Conservation (phyloP, 1,140 invertebrate species). For the Brachionus angularis region DNA sequence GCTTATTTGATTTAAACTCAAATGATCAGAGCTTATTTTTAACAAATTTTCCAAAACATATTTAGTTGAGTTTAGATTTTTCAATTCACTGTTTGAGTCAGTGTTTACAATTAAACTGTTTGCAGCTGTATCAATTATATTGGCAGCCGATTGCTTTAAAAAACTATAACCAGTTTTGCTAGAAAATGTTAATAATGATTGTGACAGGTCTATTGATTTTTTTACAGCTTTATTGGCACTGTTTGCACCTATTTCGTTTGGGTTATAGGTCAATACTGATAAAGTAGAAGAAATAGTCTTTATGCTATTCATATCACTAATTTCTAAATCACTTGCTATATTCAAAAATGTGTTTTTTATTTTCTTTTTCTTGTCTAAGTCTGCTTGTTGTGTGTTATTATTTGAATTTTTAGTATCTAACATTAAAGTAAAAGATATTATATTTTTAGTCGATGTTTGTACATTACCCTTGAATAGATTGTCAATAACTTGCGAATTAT, state of each 20-base stretch:
- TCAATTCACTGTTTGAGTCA: neutral
- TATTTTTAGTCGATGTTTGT: too few relatives aligned
- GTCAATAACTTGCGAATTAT: too few relatives aligned
- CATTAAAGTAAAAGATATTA: too few relatives aligned
- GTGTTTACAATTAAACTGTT: neutral
- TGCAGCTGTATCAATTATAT: neutral
- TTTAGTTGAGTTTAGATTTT: neutral
- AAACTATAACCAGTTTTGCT: neutral
- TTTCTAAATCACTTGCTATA: neutral
- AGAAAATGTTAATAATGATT: neutral
- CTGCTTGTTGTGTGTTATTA: too few relatives aligned
- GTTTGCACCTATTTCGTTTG: neutral
- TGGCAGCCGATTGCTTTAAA: conserved; percentile 6
- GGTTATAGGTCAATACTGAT: neutral
- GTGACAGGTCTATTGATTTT: neutral
- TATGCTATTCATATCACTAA: neutral
- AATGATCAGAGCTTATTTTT: neutral
- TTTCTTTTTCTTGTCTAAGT: neutral
- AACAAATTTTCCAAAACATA: neutral
- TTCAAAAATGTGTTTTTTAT: neutral
- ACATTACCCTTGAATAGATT: too few relatives aligned
- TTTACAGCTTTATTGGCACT: neutral
- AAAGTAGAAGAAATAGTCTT: conserved; percentile 13
- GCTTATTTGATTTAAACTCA: too few relatives aligned
- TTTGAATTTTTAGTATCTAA: too few relatives aligned